Evolutionary conservation across 2,113 vertebrate species (phyloP), one percentile per base, ranked within the genome.

Genomic region (Danio rerio): DNA sequence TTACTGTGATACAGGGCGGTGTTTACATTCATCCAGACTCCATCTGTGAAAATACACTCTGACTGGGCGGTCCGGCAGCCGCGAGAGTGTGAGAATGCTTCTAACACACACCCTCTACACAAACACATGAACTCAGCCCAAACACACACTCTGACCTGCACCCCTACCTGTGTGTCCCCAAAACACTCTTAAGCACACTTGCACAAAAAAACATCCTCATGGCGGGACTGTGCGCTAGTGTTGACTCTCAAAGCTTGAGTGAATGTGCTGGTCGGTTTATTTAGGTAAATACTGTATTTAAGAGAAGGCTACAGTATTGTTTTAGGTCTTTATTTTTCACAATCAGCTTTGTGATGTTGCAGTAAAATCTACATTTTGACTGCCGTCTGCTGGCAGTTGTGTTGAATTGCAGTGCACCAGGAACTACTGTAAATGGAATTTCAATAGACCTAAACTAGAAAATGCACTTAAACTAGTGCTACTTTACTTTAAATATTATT

Each of bases 1-100:
- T 88, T 88, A 85, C 87, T 81, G 86, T 72, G 87, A 88, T 87
- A 87, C 84, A 86, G 68, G 55, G 79, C 42, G 68, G 63, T 88
- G 85, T 88, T 88, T 87, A 81, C 74, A 73, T 88, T 88, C 65
- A 83, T 77, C 61, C 71, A 74, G 73, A 69, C 84, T 85, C 87
- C 87, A 88, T 87, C 87, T 88, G 87, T 82, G 81, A 85, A 88
- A 88, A 87, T 85, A 88, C 71, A 80, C 76, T 77, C 40, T 79
- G 78, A 74, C 87, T 56, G 81, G 73, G 81, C 74, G 65, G 74
- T 69, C 63, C 13, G 5, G 73, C 81, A 78, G 81, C 74, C 81
- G 65, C 8, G 65, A 83, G 79, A 88, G 74, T 85, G 85, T 86
- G 83, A 87, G 85, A 87, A 85, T 80, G 73, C 81, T 78, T 68